Evolutionary conservation across 2,797 vertebrate genomes (phyloP), one percentile per base, ranked within the genome.

Genomic region (Sebastes glaucus): DNA sequence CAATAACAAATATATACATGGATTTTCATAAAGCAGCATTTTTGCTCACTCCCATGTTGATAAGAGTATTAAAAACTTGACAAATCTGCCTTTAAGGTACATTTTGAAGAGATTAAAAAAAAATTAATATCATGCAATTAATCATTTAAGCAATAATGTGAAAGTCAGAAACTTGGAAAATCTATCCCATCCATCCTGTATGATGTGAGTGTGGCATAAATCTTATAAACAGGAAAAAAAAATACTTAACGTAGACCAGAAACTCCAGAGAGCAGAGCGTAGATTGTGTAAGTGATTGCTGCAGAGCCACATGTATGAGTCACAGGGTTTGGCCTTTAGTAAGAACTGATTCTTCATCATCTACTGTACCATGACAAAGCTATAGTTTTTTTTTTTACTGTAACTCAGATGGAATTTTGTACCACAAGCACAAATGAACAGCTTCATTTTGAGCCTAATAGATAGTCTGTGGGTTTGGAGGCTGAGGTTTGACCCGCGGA

Each of bases 401-500:
- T 66, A 77, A 81, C 49, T 85, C 68, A 72, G 72, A 63, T 84
- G 83, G 84, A 87, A 89, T 86, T 75, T 70, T 60, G 52, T 20
- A 71, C 80, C 85, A 79, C 87, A 88, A 80, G 84, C 86, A 78
- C 71, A 86, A 89, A 86, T 64, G 66, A 78, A 65, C 81, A 68
- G 73, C 77, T 85, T 77, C 14, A 35, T 30, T 81, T 68, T 56
- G 74, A 82, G 62, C 71, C 71, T 82, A 85, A 83, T 80, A 87
- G 82, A 85, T 71, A 78, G 84, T 78, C 74, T 89, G 91, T 87
- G 86, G 93, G 56, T 85, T 87, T 30, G 42, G 74, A 76, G 74
- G 78, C 79, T 80, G 71, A 55, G 82, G 76, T 83, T 73, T 87
- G 87, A 94, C 85, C 86, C 2, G 69, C 25, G 75, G 88, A 93